A percentile compares a stretch with the other conserved stretches of the same genome.
These are phyloP conservation scores for Burhinus oedicnemus DNA, from an alignment of 2,113 vertebrate genomes.

Conservation along the genomic window DNA sequence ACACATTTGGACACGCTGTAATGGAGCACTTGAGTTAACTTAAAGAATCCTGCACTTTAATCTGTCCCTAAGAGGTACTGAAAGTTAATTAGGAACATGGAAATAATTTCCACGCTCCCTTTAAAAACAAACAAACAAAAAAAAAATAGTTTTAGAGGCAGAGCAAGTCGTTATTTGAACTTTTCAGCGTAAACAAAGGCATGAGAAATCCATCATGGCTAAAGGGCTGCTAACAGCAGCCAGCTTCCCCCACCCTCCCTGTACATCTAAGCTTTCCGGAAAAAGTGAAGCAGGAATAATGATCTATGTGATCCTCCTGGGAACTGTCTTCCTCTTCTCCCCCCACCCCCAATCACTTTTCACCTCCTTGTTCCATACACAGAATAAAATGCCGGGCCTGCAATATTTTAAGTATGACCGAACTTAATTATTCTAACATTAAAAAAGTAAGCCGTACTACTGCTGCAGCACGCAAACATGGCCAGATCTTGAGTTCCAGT, in stretches of 20 bases:
- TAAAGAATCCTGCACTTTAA: background rate
- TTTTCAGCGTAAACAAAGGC: slow-evolving; percentile 8
- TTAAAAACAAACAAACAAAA: too few relatives aligned
- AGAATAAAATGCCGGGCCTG: background rate
- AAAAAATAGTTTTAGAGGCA: background rate
- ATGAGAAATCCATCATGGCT: slow-evolving; percentile 49
- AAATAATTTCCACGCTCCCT: background rate
- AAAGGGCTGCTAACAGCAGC: slow-evolving; percentile 31
- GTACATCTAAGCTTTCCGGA: slow-evolving; percentile 26
- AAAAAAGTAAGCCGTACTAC: background rate
- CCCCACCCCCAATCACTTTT: background rate
- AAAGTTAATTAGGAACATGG: background rate
- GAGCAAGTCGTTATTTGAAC: background rate
- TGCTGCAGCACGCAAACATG: background rate
- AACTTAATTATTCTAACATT: background rate
- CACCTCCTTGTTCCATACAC: background rate
- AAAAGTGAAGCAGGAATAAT: slow-evolving; percentile 38
- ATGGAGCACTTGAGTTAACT: background rate
- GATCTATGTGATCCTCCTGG: background rate
- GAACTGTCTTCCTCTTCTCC: background rate
- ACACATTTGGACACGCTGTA: fast-evolving
- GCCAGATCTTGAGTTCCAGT: background rate
- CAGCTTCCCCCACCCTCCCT: background rate
- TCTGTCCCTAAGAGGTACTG: background rate
- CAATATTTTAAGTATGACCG: background rate